These are phyloP conservation scores for Actinia equina DNA, from an alignment of 64 coral and sea anemone genomes.

Conservation along the genomic window DNA sequence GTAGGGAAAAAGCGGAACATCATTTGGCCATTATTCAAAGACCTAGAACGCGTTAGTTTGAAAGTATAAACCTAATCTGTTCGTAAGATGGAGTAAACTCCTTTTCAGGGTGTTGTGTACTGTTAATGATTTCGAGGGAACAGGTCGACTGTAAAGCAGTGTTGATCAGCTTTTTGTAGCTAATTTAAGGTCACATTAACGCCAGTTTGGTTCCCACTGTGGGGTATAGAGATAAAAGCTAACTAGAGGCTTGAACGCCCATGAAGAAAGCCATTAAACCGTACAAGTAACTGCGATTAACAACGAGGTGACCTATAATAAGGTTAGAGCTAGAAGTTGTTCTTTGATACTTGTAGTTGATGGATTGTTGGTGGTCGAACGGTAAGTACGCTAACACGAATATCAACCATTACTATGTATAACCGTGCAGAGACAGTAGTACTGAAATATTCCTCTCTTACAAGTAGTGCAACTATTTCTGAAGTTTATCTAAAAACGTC, in stretches of 20 bases:
- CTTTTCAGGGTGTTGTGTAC: not conserved
- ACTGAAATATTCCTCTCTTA: not conserved
- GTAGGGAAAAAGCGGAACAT: not conserved
- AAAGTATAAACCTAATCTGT: not conserved
- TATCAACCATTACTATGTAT: not conserved
- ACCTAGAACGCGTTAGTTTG: not conserved
- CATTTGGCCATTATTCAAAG: not conserved
- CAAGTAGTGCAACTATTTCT: not conserved
- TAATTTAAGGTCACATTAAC: slow-evolving; percentile 27
- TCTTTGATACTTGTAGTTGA: not conserved
- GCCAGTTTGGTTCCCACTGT: slow-evolving; percentile 1
- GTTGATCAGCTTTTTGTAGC: slow-evolving; percentile 5
- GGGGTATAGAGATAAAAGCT: not conserved
- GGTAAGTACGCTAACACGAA: not conserved
- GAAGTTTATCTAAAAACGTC: not conserved
- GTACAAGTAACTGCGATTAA: not conserved
- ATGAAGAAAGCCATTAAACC: slow-evolving; percentile 1
- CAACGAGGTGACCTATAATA: not conserved
- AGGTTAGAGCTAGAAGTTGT: not conserved
- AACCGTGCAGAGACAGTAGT: too few species aligned
- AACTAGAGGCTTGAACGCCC: not conserved
- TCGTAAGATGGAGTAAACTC: not conserved
- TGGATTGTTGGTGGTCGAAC: not conserved
- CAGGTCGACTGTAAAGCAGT: not conserved
- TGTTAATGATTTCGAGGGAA: not conserved